phyloP scores from a whole-genome alignment of 2,888 invertebrate species.

The Acrocyrtus sp. region DNA sequence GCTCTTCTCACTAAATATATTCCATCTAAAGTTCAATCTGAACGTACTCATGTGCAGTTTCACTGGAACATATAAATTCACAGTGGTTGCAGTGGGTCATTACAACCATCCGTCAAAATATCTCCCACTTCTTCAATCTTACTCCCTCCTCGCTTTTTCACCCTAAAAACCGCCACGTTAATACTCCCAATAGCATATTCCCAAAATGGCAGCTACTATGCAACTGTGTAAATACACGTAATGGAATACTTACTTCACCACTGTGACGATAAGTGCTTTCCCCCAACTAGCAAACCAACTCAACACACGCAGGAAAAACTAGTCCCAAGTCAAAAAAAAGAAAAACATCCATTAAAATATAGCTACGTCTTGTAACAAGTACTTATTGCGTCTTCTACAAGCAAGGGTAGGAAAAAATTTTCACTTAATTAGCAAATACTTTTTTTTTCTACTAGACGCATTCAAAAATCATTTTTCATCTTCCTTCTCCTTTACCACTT shows the following conservation, averaged over 20 bases:
- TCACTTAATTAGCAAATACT: constrained; percentile 51
- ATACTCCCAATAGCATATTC: too few relatives aligned
- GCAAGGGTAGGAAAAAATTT: constrained; percentile 49
- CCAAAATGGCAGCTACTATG: neutral
- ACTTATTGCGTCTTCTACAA: constrained; percentile 38
- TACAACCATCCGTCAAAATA: constrained; percentile 41
- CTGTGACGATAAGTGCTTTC: constrained; percentile 50
- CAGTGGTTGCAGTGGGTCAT: constrained; percentile 25
- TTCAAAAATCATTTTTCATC: constrained; percentile 45
- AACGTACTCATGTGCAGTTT: too few relatives aligned
- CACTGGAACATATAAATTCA: too few relatives aligned
- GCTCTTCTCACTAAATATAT: neutral
- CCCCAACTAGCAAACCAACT: too few relatives aligned
- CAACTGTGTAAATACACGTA: neutral
- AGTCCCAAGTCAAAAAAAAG: constrained; percentile 46
- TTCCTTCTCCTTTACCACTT: too few relatives aligned
- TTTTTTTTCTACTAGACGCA: constrained; percentile 43
- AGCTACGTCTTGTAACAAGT: constrained; percentile 27
- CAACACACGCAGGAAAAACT: constrained; percentile 14
- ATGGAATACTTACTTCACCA: constrained; percentile 40
- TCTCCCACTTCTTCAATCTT: constrained; percentile 20
- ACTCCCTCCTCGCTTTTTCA: too few relatives aligned
- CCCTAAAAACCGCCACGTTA: too few relatives aligned
- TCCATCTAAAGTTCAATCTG: too few relatives aligned
- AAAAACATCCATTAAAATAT: constrained; percentile 48